phyloP scores from a whole-genome alignment of 64 coral and sea anemone genomes.

The Porites lutea region DNA sequence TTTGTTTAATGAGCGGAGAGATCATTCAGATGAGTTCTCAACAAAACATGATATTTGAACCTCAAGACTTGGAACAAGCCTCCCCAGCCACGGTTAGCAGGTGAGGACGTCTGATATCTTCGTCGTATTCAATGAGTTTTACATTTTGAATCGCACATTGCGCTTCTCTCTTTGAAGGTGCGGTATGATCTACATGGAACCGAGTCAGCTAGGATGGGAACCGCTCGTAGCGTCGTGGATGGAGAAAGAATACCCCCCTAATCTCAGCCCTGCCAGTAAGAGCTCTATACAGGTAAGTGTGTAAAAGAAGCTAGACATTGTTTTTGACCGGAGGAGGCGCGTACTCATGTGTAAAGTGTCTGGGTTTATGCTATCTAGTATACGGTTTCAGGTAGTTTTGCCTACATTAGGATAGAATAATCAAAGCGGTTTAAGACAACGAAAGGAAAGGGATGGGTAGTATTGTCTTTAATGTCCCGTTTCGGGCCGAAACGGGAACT shows the following conservation, averaged over 20 bases:
- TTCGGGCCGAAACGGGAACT: too few relatives aligned
- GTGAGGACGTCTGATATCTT: constrained; percentile 18
- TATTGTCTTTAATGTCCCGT: too few relatives aligned
- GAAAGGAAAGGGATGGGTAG: too few relatives aligned
- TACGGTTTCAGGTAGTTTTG: too few relatives aligned
- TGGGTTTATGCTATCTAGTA: too few relatives aligned
- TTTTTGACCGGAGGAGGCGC: too few relatives aligned
- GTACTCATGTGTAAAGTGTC: too few relatives aligned
- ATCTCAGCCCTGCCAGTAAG: constrained; percentile 62
- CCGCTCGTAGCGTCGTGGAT: constrained; percentile 93
- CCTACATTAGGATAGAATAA: too few relatives aligned
- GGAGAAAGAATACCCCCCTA: constrained; percentile 81
- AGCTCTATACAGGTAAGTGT: constrained; percentile 80
- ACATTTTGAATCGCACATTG: not conserved
- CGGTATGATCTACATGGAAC: constrained; percentile 99
- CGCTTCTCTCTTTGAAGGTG: constrained; percentile 54
- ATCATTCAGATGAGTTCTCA: constrained; percentile 96
- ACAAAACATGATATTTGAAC: constrained; percentile 99
- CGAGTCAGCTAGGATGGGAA: constrained; percentile 82
- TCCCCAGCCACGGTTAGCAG: constrained; percentile 97
- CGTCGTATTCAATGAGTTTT: too few relatives aligned
- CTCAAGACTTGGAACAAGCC: constrained; percentile 94
- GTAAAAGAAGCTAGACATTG: not conserved
- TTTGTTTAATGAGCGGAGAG: constrained; percentile 99
- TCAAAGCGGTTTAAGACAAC: too few relatives aligned